Conservation (phyloP, 2,797 vertebrate species). For the Onychomys arenicola region DNA sequence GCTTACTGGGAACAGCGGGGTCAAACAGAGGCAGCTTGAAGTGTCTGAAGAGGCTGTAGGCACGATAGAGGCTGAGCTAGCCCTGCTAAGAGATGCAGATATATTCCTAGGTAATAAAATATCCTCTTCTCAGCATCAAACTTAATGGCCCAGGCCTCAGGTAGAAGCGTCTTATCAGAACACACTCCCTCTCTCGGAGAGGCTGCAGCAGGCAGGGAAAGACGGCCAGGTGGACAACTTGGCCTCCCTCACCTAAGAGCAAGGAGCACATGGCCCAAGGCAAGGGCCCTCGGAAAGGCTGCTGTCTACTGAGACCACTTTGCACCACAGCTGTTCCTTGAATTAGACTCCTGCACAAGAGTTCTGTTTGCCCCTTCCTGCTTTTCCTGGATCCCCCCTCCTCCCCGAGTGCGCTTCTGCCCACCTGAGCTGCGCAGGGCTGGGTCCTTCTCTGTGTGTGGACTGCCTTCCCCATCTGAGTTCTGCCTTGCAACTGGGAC, state of each 20-base stretch:
- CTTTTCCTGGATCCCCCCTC: not conserved
- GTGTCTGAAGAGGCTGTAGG: slow-evolving; percentile 66
- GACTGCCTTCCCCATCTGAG: not conserved
- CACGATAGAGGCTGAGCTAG: not conserved
- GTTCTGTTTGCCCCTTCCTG: not conserved
- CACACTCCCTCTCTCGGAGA: slow-evolving; percentile 69
- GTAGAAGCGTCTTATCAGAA: slow-evolving; percentile 78
- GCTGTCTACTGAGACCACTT: not conserved
- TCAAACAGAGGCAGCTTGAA: slow-evolving; percentile 61
- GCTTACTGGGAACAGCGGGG: not conserved
- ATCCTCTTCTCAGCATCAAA: slow-evolving; percentile 80
- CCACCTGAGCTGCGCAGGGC: not conserved
- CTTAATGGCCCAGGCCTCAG: slow-evolving; percentile 82
- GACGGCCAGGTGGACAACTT: not conserved
- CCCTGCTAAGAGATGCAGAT: slow-evolving; percentile 83
- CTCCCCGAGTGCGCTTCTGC: not conserved
- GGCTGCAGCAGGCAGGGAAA: not conserved
- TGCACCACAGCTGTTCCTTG: rapidly evolving
- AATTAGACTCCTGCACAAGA: not conserved
- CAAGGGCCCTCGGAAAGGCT: not conserved
- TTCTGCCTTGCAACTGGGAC: not conserved
- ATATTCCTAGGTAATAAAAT: slow-evolving; percentile 84
- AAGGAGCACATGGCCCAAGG: not conserved
- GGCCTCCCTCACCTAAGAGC: not conserved
- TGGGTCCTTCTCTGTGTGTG: not conserved